These are phyloP conservation scores for Apis florea DNA, from an alignment of 1,140 invertebrate species.

Conservation along the genomic window DNA sequence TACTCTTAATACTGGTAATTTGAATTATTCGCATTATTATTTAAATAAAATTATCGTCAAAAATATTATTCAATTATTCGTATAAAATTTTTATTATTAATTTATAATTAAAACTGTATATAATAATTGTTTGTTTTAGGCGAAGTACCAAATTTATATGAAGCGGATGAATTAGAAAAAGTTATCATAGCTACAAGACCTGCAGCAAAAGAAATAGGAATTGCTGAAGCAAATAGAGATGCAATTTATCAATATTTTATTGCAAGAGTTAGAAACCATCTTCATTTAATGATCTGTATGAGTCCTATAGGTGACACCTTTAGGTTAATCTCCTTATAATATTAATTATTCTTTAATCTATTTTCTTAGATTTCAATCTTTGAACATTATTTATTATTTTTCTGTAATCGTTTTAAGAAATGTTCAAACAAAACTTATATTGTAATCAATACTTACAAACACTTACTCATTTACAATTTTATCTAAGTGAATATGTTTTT, in stretches of 20 bases:
- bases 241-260: constrained; percentile 92
- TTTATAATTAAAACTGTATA: neutral
- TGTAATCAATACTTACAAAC: no score
- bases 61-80: constrained; percentile 21
- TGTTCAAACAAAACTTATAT: no score
- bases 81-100: neutral
- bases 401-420: no score
- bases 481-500: no score
- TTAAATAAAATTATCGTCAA: neutral
- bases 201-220: constrained; percentile 86
- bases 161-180: constrained; percentile 91
- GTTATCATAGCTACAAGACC: constrained; percentile 87
- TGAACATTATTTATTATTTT: no score
- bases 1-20: constrained; percentile 89
- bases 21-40: neutral
- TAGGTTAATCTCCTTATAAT: constrained; percentile 76
- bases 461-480: no score
- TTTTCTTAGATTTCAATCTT: no score
- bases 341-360: neutral
- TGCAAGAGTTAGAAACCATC: constrained; percentile 87
- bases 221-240: constrained; percentile 86
- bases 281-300: constrained; percentile 94
- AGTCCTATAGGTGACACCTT: constrained; percentile 93
- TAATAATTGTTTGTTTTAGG: constrained; percentile 75
- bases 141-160: constrained; percentile 92